Base-by-base conservation (phyloP, 1,140 invertebrate species). In the Cryptotermes secundus region DNA sequence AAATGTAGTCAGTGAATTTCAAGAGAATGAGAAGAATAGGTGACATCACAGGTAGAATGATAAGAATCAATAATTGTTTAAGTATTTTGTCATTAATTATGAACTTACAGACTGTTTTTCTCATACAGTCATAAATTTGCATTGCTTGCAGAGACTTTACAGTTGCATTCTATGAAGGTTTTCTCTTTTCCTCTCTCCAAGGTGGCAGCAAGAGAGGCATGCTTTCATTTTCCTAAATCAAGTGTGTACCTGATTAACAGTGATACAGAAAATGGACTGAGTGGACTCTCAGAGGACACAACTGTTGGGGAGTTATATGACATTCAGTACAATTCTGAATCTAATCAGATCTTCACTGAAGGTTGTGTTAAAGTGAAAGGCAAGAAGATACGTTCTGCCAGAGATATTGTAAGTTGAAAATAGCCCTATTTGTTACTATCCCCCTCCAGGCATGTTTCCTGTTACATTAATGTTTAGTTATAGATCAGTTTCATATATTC, bases 181-280 rank as follows among this genome's bases (percentile, higher is more conserved):
- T 9, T 35, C 26, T 35, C 22, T 9, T 22, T 59, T 38, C 80
- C 72, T 86, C 59, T 84, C 88, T 88, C 85, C 81, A 86, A 94
- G 92, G 92, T 94, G 86, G 91, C 92, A 84, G 92, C 92, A 84
- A 93, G 93, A 35, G 92, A 92, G 87, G 91, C 94, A 65, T 93
- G 92, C 85, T 94, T 95, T 88, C 90, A 92, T 86, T 92, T 94
- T 87, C 88, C 91, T 86, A 90, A 91, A 34, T 91, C 90, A 79
- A 90, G 92, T 86, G 88, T 92, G 22, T 94, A 93, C 87, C 89
- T 95, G 84, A 90, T 94, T 87, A 92, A 92, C 85, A 88, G 88
- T 53, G 90, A 91, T 86, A 89, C 87, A 83, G 93, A 92, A 83
- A 90, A 91, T 86, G 90, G 91, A 80, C 86, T 92, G 3, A 91